These are phyloP conservation scores for Synergus japonicus DNA, from an alignment of 2,888 invertebrate genomes.

Conservation along the genomic window DNA sequence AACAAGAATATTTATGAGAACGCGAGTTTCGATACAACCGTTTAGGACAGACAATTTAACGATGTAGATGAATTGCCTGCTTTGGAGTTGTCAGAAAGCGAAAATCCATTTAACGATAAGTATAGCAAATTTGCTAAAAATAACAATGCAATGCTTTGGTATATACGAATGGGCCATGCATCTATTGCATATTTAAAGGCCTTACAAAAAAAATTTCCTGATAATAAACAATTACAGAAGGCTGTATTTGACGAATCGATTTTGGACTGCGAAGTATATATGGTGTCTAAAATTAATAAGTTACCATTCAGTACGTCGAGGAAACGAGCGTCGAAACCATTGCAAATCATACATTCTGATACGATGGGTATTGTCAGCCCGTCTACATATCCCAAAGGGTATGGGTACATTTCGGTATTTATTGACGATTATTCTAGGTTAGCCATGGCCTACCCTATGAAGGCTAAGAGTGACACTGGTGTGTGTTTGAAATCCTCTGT, in stretches of 20 bases:
- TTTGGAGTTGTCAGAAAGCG: slow-evolving; percentile 31
- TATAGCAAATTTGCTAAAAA: slow-evolving; percentile 15
- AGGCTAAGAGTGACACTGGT: no score
- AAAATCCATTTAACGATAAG: slow-evolving; percentile 24
- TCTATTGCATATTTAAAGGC: slow-evolving; percentile 47
- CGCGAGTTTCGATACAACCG: slow-evolving; percentile 1
- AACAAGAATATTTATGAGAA: neutral
- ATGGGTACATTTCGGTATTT: no score
- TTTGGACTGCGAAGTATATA: slow-evolving; percentile 39
- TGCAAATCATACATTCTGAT: slow-evolving; percentile 58
- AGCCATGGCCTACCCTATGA: no score
- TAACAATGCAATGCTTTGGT: slow-evolving; percentile 59
- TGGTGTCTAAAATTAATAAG: slow-evolving; percentile 56
- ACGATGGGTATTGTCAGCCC: no score
- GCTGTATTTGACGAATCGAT: no score
- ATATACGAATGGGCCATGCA: slow-evolving; percentile 58
- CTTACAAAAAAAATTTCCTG: slow-evolving; percentile 43
- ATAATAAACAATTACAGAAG: slow-evolving; percentile 46
- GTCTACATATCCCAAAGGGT: no score
- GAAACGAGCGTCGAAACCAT: slow-evolving; percentile 48
- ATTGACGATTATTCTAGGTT: no score
- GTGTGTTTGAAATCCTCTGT: no score
- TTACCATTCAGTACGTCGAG: slow-evolving; percentile 52
- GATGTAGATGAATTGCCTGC: neutral
- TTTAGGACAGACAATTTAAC: slow-evolving; percentile 12